phyloP scores from a whole-genome alignment of 1,140 invertebrate genomes.

The Drosophila nasuta region DNA sequence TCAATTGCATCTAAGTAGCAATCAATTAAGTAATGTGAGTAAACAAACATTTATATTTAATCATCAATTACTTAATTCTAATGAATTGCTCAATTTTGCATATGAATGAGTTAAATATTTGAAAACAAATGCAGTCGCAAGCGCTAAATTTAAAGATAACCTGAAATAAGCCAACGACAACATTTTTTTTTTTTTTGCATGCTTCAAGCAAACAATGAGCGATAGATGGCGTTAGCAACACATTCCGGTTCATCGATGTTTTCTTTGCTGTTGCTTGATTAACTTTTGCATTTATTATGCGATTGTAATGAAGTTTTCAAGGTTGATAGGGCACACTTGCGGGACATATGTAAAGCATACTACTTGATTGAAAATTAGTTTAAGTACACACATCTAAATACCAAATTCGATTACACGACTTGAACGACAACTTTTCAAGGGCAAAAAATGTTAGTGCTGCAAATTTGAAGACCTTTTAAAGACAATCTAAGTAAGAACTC shows the following conservation, averaged over 20 bases:
- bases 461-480: neutral
- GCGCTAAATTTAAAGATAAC: neutral
- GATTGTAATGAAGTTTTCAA: neutral
- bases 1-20: constrained; percentile 3
- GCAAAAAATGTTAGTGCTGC: neutral
- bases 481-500: neutral
- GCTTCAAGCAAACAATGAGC: neutral
- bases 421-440: neutral
- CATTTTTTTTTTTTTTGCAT: neutral
- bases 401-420: neutral
- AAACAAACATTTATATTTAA: neutral
- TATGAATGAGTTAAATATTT: neutral
- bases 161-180: too few relatives aligned
- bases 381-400: neutral
- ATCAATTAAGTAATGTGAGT: constrained; percentile 5
- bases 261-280: neutral
- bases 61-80: constrained; percentile 1
- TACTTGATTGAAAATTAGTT: neutral
- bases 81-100: neutral
- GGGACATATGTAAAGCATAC: neutral
- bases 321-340: neutral
- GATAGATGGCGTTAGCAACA: neutral
- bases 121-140: neutral
- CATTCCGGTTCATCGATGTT: neutral
- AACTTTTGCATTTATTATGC: neutral